Conservation (phyloP, 2,888 invertebrate species). For the Ophraella communa region DNA sequence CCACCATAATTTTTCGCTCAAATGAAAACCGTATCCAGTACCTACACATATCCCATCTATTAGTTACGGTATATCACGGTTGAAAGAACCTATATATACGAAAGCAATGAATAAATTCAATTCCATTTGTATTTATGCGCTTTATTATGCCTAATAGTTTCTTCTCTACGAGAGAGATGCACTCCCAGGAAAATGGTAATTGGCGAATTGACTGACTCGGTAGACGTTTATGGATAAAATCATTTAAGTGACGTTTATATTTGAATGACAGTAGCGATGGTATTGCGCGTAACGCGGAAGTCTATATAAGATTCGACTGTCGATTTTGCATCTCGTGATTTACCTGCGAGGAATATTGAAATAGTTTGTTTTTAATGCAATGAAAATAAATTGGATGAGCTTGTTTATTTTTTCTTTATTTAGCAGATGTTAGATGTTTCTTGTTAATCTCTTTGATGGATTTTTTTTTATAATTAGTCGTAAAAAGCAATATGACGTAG, state of each 20-base stretch:
- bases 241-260: not conserved
- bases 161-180: not conserved
- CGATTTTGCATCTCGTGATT: not conserved
- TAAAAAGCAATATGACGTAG: too few species aligned
- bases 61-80: conserved; percentile 28
- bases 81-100: conserved; percentile 18
- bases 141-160: conserved; percentile 27
- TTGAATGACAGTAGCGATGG: not conserved
- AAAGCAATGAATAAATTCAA: conserved; percentile 21
- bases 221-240: not conserved
- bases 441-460: too few species aligned
- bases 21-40: conserved; percentile 29
- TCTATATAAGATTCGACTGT: not conserved
- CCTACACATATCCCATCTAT: conserved; percentile 16
- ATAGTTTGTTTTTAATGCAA: too few species aligned
- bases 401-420: too few species aligned
- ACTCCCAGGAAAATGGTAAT: not conserved
- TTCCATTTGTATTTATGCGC: conserved; percentile 11
- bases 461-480: too few species aligned
- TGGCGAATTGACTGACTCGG: not conserved
- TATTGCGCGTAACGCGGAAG: not conserved
- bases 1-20: conserved; percentile 35
- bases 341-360: too few species aligned
- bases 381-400: too few species aligned
- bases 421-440: too few species aligned